A percentile compares a stretch with the other conserved stretches of the same genome.
These are phyloP conservation scores for Ia io DNA, from an alignment of 2,113 vertebrate genomes.

Conservation along the genomic window DNA sequence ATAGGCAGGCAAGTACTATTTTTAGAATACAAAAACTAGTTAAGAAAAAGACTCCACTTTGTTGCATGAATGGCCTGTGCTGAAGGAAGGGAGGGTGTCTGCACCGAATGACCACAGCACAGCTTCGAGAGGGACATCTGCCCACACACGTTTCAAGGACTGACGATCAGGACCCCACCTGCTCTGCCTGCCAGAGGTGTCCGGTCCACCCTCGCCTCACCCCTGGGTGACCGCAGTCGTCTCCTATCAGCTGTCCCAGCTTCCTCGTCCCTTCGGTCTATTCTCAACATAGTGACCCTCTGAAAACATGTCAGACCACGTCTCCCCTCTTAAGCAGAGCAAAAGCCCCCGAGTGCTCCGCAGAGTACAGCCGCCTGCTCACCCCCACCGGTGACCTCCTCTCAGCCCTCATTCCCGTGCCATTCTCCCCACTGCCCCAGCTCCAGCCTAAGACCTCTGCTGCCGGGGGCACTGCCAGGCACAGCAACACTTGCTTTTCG, in stretches of 20 bases:
- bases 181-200: not conserved
- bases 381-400: not conserved
- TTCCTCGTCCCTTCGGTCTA: not conserved
- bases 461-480: not conserved
- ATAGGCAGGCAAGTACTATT: not conserved
- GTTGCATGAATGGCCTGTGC: not conserved
- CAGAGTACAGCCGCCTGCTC: not conserved
- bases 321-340: too few species aligned
- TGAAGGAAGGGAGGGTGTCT: not conserved
- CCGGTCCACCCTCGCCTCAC: not conserved
- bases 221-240: fast-evolving
- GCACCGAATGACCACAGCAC: too few species aligned
- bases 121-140: not conserved
- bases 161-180: not conserved
- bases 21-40: not conserved
- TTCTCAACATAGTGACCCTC: not conserved
- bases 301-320: not conserved
- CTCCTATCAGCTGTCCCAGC: not conserved
- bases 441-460: not conserved
- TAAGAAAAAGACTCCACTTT: not conserved
- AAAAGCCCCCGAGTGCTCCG: not conserved
- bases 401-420: not conserved
- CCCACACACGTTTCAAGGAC: fast-evolving
- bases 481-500: not conserved
- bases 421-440: not conserved